Base-by-base conservation (phyloP, 2,888 invertebrate species). In the Machimus atricapillus region DNA sequence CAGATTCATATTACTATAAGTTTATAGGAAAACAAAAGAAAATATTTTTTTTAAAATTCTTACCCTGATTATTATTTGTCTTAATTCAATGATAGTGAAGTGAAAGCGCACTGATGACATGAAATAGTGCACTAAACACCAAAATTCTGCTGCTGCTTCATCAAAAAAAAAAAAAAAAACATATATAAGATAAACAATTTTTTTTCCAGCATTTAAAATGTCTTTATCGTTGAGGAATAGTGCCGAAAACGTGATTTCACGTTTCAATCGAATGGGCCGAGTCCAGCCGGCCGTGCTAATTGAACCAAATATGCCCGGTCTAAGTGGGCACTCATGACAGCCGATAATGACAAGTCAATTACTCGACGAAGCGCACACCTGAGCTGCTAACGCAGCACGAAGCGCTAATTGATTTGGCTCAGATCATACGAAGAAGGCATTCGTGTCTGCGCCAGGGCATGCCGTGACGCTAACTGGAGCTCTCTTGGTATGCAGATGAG, bases 321-420 rank as follows among this genome's bases (percentile, higher is more conserved):
- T 82, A 79, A 87, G 85, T 82, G 82, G 86, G 86, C 82, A 77
- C 82, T 86, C 66, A 87, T 87, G 86, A 87, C 87, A 87, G 87
- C 31, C 76, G 87, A 86, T 87, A 87, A 87, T 87, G 85, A 87
- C 86, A 77, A 86, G 83, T 87, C 86, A 87, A 87, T 87, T 87
- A 87, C 46, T 43, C 74, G 74, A 8, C 56, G 37, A 19, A 40
- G 66, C 58, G 58, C 31, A 23, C 58, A 58, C 82, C 82, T 82
- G 82, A 82, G 34, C 58, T 23, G 82, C 37, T 58, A 82, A 40
- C 66, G 23, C 34, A 66, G 19, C 66, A 82, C 82, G 66, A 82
- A 82, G 66, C 82, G 82, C 66, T 82, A 82, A 82, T 82, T 82
- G 82, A 82, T 66, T 82, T 82, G 37, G 58, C 56, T 58, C 66